Evolutionary conservation across 2,797 vertebrate genomes (phyloP).

Genomic region (Hafferia zeledoni): DNA sequence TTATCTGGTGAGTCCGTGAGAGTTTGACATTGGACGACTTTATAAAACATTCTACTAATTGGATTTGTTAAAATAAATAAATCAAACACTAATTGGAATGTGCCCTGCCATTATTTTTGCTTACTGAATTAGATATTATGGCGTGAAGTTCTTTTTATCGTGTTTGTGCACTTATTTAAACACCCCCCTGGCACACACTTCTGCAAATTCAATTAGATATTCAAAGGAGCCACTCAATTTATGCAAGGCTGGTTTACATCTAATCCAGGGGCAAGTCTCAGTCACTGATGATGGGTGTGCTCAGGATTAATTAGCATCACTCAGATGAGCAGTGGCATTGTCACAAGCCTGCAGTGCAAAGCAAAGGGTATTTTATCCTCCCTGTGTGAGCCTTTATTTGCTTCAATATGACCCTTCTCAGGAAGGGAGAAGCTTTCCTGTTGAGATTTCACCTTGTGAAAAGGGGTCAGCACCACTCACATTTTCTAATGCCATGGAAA

Average conservation of each 20-base stretch:
- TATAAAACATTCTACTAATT: conserved; percentile 82
- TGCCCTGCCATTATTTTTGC: conserved; percentile 82
- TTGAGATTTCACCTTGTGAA: not conserved
- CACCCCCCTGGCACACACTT: conserved; percentile 77
- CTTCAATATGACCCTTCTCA: conserved; percentile 11
- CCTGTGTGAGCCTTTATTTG: not conserved
- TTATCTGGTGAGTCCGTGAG: conserved; percentile 60
- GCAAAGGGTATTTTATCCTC: conserved; percentile 48
- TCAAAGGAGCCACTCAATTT: conserved; percentile 78
- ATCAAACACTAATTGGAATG: conserved; percentile 81
- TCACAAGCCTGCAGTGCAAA: conserved; percentile 40
- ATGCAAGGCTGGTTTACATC: conserved; percentile 81
- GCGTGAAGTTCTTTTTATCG: conserved; percentile 81
- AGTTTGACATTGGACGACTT: conserved; percentile 83
- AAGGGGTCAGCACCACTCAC: not conserved
- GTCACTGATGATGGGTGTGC: conserved; percentile 68
- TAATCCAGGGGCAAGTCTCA: conserved; percentile 74
- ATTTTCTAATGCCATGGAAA: not conserved
- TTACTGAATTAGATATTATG: conserved; percentile 82
- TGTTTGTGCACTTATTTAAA: conserved; percentile 84
- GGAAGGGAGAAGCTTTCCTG: not conserved
- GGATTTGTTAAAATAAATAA: conserved; percentile 84
- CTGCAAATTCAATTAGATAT: conserved; percentile 83
- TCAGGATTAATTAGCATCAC: conserved; percentile 76
- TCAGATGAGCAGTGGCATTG: conserved; percentile 66